Percentiles rank a stretch among this genome's conserved stretches.
Evolutionary conservation across 2,113 vertebrate species (phyloP).

Genomic region (Notothenia rossii): DNA sequence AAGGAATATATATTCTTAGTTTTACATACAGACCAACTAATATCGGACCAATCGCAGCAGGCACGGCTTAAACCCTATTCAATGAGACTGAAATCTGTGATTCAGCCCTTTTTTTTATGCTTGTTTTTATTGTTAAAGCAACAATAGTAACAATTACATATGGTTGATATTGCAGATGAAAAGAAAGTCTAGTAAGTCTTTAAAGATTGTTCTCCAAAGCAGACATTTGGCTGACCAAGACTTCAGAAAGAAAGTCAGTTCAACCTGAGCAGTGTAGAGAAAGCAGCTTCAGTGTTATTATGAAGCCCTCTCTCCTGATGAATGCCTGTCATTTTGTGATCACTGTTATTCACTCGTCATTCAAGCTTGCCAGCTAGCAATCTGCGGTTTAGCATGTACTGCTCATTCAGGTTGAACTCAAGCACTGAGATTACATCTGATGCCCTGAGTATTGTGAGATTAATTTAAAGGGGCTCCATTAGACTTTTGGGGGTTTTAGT

Average conservation of each 20-base stretch:
- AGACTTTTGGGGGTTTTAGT: too few species aligned
- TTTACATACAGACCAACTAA: too few species aligned
- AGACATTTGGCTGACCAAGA: constrained; percentile 27
- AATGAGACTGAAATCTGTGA: too few species aligned
- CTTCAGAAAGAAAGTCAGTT: constrained; percentile 29
- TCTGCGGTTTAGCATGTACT: constrained; percentile 30
- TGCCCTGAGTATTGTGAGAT: constrained; percentile 2
- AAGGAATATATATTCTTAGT: too few species aligned
- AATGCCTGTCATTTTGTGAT: constrained; percentile 37
- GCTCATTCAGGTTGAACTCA: constrained; percentile 35
- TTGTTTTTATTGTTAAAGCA: not conserved
- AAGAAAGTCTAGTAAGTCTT: constrained; percentile 7
- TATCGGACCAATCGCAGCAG: too few species aligned
- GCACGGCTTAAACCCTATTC: too few species aligned
- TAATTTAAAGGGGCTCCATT: not conserved
- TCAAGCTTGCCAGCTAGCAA: constrained; percentile 19
- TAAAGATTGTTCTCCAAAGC: not conserved
- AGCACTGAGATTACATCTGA: constrained; percentile 23
- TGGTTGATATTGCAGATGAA: constrained; percentile 5
- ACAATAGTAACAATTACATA: constrained; percentile 17
- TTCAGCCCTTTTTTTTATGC: too few species aligned
- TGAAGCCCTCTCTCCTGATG: constrained; percentile 11
- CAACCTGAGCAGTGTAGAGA: constrained; percentile 6
- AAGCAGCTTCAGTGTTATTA: constrained; percentile 23
- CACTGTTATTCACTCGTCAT: constrained; percentile 42